Conservation (phyloP, 2,888 invertebrate species). For the Minunthozetes semirufus region DNA sequence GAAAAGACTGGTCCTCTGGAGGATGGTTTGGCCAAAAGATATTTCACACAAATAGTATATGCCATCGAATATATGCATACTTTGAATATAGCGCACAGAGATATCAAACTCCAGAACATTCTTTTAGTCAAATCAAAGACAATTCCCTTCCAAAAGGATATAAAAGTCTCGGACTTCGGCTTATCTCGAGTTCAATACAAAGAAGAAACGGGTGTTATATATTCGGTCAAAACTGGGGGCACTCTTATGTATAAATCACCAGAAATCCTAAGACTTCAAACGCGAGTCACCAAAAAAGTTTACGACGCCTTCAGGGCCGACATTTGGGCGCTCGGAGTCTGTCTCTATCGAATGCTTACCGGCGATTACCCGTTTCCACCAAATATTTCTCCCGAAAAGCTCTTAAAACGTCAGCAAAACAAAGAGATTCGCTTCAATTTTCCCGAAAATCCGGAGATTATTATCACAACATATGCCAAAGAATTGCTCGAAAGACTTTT, state of each 20-base stretch:
- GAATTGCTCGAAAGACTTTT: not conserved
- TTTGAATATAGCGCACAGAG: not conserved
- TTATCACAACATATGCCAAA: not conserved
- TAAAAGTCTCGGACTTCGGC: conserved; percentile 1
- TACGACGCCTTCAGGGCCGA: not conserved
- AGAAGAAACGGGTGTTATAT: not conserved
- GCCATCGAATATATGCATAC: not conserved
- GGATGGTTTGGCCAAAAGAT: not conserved
- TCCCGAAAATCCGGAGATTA: not conserved
- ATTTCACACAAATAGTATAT: not conserved
- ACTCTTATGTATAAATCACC: not conserved
- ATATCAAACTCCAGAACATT: not conserved
- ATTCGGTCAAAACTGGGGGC: not conserved
- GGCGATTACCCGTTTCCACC: not conserved
- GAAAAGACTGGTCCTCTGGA: not conserved
- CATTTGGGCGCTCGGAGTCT: conserved; percentile 5
- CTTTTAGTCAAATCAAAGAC: not conserved
- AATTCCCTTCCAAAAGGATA: not conserved
- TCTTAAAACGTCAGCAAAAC: not conserved
- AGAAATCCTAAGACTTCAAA: not conserved
- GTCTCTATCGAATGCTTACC: not conserved
- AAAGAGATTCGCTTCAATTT: not conserved
- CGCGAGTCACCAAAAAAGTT: not conserved
- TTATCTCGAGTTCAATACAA: not conserved
- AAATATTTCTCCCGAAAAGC: too few relatives aligned